Percentiles rank a stretch among this genome's conserved stretches.
Conservation (phyloP, 2,888 invertebrate species). For the Lepidonotus clava region DNA sequence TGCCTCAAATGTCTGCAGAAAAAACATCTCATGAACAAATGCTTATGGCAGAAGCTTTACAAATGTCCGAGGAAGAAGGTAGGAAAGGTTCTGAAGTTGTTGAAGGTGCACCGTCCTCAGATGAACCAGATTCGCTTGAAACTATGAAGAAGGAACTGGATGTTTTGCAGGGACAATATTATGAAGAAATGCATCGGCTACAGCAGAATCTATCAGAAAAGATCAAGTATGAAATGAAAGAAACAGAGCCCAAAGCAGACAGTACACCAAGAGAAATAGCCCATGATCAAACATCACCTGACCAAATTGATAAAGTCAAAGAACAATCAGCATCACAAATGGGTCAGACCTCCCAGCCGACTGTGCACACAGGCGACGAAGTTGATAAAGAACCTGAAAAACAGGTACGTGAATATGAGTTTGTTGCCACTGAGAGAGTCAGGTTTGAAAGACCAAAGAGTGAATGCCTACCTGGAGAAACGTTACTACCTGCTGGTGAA, state of each 20-base stretch:
- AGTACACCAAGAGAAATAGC: neutral
- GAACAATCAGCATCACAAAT: neutral
- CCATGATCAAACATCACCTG: neutral
- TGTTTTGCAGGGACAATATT: neutral
- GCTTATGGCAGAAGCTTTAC: neutral
- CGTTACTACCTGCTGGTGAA: neutral
- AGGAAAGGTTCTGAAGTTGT: neutral
- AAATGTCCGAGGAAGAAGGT: neutral
- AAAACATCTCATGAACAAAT: neutral
- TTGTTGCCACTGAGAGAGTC: neutral
- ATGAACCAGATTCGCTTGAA: neutral
- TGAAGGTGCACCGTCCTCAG: neutral
- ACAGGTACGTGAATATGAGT: neutral
- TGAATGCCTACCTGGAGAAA: neutral
- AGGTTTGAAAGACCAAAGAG: neutral
- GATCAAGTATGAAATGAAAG: neutral
- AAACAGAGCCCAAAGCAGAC: neutral
- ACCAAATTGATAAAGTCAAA: neutral
- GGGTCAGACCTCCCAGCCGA: neutral
- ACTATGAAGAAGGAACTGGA: neutral
- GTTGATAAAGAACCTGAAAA: neutral
- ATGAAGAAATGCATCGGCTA: neutral
- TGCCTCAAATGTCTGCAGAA: neutral
- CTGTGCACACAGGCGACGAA: neutral
- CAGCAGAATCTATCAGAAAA: neutral